Conservation (phyloP, 2,888 invertebrate species). For the Isoperla grammatica region DNA sequence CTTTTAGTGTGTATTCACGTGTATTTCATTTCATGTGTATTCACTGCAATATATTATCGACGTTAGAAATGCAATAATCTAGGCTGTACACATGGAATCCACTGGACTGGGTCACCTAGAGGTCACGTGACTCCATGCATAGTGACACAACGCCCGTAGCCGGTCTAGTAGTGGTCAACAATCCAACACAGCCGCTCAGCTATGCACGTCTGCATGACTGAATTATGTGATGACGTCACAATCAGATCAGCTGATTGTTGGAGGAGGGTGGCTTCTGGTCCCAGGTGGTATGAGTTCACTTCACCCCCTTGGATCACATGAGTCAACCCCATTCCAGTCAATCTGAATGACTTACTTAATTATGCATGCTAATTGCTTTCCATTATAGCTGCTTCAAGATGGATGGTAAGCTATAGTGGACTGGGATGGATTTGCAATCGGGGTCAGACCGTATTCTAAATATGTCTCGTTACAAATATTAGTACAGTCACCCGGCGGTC, state of each 20-base stretch:
- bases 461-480: no score
- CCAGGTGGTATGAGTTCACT: conserved; percentile 18
- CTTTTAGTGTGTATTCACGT: no score
- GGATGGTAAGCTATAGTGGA: no score
- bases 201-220: conserved; percentile 40
- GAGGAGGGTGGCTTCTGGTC: conserved; percentile 5
- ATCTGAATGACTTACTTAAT: conserved; percentile 26
- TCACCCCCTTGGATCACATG: conserved; percentile 17
- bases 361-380: conserved; percentile 34
- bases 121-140: no score
- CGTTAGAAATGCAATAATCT: not conserved
- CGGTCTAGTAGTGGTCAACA: no score
- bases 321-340: conserved; percentile 15
- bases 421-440: no score
- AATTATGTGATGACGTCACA: conserved; percentile 43
- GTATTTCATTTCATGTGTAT: no score
- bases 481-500: no score
- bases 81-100: not conserved
- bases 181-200: conserved; percentile 32
- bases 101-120: not conserved
- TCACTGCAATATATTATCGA: no score
- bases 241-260: conserved; percentile 39
- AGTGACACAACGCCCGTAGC: no score
- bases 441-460: no score
- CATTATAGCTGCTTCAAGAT: conserved; percentile 19